Evolutionary conservation across 2,113 vertebrate genomes (phyloP).

Genomic region (Amblyornis subalaris): DNA sequence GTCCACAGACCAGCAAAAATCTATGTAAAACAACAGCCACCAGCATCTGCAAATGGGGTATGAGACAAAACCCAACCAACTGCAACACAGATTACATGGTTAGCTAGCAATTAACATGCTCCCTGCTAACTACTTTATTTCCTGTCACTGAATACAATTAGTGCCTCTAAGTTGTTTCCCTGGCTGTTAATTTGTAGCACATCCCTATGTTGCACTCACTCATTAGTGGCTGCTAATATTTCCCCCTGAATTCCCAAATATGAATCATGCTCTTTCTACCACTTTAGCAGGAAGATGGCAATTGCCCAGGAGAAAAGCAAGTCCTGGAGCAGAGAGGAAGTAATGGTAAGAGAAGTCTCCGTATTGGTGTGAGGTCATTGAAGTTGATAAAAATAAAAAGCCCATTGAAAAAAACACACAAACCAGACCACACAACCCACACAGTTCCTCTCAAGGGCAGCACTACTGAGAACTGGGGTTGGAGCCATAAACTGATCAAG

Average conservation of each 20-base stretch:
- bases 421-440: neutral
- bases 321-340: neutral
- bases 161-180: neutral
- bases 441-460: neutral
- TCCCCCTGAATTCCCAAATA: neutral
- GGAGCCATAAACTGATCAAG: neutral
- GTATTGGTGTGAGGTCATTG: neutral
- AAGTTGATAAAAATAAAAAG: neutral
- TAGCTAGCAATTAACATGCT: too few species aligned
- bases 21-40: too few species aligned
- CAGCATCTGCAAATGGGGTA: too few species aligned
- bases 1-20: too few species aligned
- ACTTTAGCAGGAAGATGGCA: neutral
- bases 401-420: neutral
- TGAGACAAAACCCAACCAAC: too few species aligned
- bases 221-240: neutral
- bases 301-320: neutral
- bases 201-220: neutral
- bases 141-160: too few species aligned
- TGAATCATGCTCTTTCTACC: neutral
- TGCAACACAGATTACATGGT: too few species aligned
- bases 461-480: neutral
- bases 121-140: too few species aligned
- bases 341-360: neutral
- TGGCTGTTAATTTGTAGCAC: neutral